Base-by-base conservation (phyloP, 2,888 invertebrate genomes). In the Thysanoteuthis rhombus region DNA sequence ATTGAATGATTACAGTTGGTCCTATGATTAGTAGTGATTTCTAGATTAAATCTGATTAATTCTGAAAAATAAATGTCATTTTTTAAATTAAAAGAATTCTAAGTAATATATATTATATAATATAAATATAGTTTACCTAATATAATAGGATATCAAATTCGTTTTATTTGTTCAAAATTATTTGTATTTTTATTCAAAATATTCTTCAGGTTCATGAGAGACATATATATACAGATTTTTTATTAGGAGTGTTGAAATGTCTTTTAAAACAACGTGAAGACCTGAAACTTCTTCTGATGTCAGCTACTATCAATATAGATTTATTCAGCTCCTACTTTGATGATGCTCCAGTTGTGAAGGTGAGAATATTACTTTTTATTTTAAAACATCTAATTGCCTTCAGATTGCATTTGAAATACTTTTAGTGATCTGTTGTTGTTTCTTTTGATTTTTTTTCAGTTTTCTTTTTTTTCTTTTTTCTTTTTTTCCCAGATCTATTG, bases 251-350 rank as follows among this genome's bases (percentile, higher is more conserved):
- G 0, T 98, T 99, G 95, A 99, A 99, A 97, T 99, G 99, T 97
- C 97, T 99, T 22, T 97, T 99, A 92, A 98, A 98, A 95, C 98
- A 98, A 96, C 97, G 98, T 93, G 95, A 95, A 19, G 96, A 99
- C 96, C 97, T 99, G 40, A 99, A 99, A 97, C 97, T 99, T 32
- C 97, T 97, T 25, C 98, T 99, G 0, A 99, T 99, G 99, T 99
- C 99, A 0, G 99, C 99, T 32, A 99, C 99, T 0, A 99, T 99
- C 94, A 99, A 99, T 97, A 98, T 99, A 45, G 98, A 99, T 95
- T 97, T 99, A n/a, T 99, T 99, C 97, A 98, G 98, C 94, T 98
- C 98, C 95, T 99, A 99, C 97, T 99, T 99, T 96, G 98, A 99
- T 96, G 98, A 98, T 91, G 98, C 98, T 91, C 98, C 98, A 94